phyloP scores from a whole-genome alignment of 2,888 invertebrate species.

The Halictus ligatus region DNA sequence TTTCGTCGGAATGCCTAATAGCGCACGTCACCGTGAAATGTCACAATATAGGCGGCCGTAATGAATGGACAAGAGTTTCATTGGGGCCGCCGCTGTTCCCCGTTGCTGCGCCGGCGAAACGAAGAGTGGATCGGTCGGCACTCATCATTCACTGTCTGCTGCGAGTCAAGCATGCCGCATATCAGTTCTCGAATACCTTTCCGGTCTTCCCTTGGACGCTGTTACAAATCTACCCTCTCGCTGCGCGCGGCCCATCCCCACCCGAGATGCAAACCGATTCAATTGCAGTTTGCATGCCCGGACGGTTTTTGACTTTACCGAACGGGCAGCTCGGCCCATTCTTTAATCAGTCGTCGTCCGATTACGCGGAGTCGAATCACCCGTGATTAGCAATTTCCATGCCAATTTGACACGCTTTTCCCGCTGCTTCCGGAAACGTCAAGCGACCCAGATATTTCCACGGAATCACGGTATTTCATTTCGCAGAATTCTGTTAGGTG shows the following conservation, averaged over 20 bases:
- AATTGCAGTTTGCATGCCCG: slow-evolving; percentile 45
- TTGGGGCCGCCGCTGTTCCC: slow-evolving; percentile 57
- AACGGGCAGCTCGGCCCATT: slow-evolving; percentile 21
- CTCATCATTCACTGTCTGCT: slow-evolving; percentile 72
- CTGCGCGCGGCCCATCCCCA: slow-evolving; percentile 15
- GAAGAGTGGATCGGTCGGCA: slow-evolving; percentile 61
- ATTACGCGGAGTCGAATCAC: background rate
- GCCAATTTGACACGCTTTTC: too few relatives aligned
- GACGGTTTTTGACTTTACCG: slow-evolving; percentile 17
- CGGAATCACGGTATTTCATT: background rate
- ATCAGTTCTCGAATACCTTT: slow-evolving; percentile 75
- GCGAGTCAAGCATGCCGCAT: slow-evolving; percentile 66
- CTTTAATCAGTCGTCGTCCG: slow-evolving; percentile 41
- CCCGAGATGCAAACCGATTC: slow-evolving; percentile 39
- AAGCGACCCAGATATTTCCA: background rate
- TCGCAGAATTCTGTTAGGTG: background rate
- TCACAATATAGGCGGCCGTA: slow-evolving; percentile 57
- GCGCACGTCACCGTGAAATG: slow-evolving; percentile 60
- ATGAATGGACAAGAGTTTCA: slow-evolving; percentile 66
- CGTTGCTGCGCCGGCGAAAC: slow-evolving; percentile 50
- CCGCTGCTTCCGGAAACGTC: background rate
- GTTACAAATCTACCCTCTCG: slow-evolving; percentile 62
- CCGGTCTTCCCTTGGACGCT: slow-evolving; percentile 59
- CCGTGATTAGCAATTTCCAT: background rate
- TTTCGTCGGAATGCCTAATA: slow-evolving; percentile 58